Base-by-base conservation (phyloP, 2,888 invertebrate genomes). In the Xiphydria camelus region DNA sequence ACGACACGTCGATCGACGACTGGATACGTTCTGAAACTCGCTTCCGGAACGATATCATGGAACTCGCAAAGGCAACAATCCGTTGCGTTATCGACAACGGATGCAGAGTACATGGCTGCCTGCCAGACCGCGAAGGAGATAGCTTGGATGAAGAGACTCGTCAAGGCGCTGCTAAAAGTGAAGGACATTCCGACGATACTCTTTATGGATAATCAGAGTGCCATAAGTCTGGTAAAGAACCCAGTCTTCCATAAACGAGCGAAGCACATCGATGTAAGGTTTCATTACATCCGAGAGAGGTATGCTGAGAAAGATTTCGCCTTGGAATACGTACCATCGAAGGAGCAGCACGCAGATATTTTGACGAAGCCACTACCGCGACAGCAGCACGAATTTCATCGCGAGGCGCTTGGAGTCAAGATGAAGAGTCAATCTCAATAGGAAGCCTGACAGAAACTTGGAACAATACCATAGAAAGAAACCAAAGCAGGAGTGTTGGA, bases 131-230 rank as follows among this genome's bases (percentile, higher is more conserved):
- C n/a, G 49, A 47, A 40, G n/a, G 56, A 61, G 38, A 26, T 51
- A 4, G 26, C 57, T 10, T 61, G 61, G 57, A 20, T 56, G 4
- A 48, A 35, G 9, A 19, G 38, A 18, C 20, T 62, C 4, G n/a
- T 59, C 4, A 5, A 15, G n/a, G n/a, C n/a, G n/a, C n/a, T n/a
- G n/a, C n/a, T n/a, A n/a, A 48, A 48, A 5, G 38, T 6, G 10
- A 47, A 22, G 35, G 35, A 9, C 26, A 40, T n/a, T 33, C 14
- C 14, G 35, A 41, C 43, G 4, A 19, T 18, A 19, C 23, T 55
- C 17, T 49, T 12, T 32, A 42, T 46, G n/a, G 59, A 59, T 23
- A 62, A 61, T 45, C 48, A 48, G 5, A 55, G 52, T 20, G 51
- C 57, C 2, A 49, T 63, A 5, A 35, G 35, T n/a, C 22, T 59